Evolutionary conservation across 2,888 invertebrate genomes (phyloP), one percentile per base, ranked within the genome.

Genomic region (Homarus gammarus): DNA sequence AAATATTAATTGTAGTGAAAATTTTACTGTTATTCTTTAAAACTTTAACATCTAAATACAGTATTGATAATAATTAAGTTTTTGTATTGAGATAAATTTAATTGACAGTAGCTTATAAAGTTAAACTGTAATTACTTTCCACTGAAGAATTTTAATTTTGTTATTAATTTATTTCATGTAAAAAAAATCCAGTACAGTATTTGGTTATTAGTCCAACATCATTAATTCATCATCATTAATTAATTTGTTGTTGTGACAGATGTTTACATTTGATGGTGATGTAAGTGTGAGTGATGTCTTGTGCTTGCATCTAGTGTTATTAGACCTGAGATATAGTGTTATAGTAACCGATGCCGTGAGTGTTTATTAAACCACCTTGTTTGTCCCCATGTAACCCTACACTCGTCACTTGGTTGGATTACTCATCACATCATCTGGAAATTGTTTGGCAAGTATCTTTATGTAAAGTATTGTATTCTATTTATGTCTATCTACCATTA

Each of bases 361-460:
- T 81, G 81, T 61, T 36, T n/a, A 81, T 81, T 81, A 81, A 81
- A 81, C 27, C 38, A 44, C 68, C 40, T 70, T 82, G 70, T 82
- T 82, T 68, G 82, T 82, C 64, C 79, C 49, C 82, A 40, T 31
- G 40, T 82, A 82, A 68, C 68, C 82, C 70, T 49, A 82, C 70
- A 68, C 68, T 68, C 82, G 44, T 82, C 33, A 64, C 82, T 68
- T 70, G 38, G 81, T 56, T 68, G 82, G 82, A 82, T 82, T 81
- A 27, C 27, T 68, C 49, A 31, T 44, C 68, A 82, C 82, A 44
- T 68, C 79, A n/a, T 56, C 82, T 38, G 82, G 82, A 68, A 68
- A 68, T 44, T 82, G 15, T 27, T 68, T 64, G 82, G 82, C 82
- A 82, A 82, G 82, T 82, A 82, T 82, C 70, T 68, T 68, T 27